Conservation (phyloP, 2,113 vertebrate genomes). For the Manacus vitellinus region DNA sequence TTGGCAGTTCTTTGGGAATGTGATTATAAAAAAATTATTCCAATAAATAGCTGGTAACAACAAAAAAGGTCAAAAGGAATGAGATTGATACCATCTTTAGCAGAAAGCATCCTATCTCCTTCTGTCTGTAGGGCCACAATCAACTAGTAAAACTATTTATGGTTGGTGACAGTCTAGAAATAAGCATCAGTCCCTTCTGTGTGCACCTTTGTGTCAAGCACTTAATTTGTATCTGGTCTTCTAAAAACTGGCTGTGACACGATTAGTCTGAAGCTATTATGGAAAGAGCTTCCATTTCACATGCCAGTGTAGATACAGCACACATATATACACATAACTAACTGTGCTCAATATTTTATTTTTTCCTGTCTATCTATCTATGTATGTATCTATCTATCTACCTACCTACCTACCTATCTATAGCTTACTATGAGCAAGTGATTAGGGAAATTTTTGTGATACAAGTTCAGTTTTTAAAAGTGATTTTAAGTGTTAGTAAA, state of each 20-base stretch:
- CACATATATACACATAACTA: not conserved
- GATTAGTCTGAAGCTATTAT: not conserved
- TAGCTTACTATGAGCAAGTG: not conserved
- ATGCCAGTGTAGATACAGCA: not conserved
- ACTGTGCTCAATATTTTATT: not conserved
- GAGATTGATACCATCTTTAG: not conserved
- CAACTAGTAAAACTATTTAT: not conserved
- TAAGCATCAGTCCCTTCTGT: not conserved
- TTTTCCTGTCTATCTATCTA: not conserved
- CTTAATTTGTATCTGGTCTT: slow-evolving; percentile 41
- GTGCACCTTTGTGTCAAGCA: not conserved
- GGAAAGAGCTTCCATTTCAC: not conserved
- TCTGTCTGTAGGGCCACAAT: slow-evolving; percentile 14
- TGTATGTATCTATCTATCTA: not conserved
- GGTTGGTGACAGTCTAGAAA: slow-evolving; percentile 15
- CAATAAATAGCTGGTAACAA: slow-evolving; percentile 4
- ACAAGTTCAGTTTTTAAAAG: not conserved
- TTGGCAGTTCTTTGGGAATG: not conserved
- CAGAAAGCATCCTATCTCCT: not conserved
- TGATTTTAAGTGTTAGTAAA: not conserved
- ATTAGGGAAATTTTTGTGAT: not conserved
- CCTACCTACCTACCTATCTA: not conserved
- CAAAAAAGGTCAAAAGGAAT: not conserved
- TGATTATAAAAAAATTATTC: not conserved
- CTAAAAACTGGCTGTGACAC: slow-evolving; percentile 10